phyloP scores from a whole-genome alignment of 2,888 invertebrate species.

The Pseudococcus viburni region DNA sequence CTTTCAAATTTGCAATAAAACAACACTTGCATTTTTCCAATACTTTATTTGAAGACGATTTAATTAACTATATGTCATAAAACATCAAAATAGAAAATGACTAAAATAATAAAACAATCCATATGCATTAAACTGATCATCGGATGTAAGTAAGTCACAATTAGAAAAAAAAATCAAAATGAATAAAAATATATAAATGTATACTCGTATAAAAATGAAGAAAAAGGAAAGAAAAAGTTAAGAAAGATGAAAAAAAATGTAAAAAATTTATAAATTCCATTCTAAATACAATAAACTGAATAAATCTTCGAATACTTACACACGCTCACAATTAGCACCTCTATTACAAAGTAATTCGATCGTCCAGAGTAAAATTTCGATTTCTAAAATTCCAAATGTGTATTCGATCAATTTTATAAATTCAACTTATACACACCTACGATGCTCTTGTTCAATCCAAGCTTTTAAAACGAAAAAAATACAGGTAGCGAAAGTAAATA shows the following conservation, averaged over 20 bases:
- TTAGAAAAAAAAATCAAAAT: conserved; percentile 34
- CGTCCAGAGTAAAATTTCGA: conserved; percentile 2
- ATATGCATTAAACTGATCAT: conserved; percentile 36
- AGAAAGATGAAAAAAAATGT: conserved; percentile 52
- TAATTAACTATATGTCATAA: conserved; percentile 58
- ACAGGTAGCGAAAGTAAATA: conserved; percentile 48
- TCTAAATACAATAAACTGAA: conserved; percentile 29
- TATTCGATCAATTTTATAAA: conserved; percentile 32
- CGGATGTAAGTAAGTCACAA: conserved; percentile 49
- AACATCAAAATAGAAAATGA: conserved; percentile 60
- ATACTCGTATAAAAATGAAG: conserved; percentile 42
- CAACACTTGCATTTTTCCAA: background rate
- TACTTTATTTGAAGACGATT: conserved; percentile 47
- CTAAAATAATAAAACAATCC: conserved; percentile 58
- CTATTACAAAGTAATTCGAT: background rate
- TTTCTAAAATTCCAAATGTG: background rate
- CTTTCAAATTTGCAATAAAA: too few relatives aligned
- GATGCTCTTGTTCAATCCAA: background rate
- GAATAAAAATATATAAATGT: conserved; percentile 58
- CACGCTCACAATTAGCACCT: conserved; percentile 48
- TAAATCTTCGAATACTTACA: background rate
- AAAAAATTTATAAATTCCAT: conserved; percentile 41
- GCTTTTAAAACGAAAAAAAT: background rate
- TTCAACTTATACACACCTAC: conserved; percentile 23
- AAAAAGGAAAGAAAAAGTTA: conserved; percentile 41